Evolutionary conservation across 2,888 invertebrate species (phyloP).

Genomic region (Lochmaea capreae): DNA sequence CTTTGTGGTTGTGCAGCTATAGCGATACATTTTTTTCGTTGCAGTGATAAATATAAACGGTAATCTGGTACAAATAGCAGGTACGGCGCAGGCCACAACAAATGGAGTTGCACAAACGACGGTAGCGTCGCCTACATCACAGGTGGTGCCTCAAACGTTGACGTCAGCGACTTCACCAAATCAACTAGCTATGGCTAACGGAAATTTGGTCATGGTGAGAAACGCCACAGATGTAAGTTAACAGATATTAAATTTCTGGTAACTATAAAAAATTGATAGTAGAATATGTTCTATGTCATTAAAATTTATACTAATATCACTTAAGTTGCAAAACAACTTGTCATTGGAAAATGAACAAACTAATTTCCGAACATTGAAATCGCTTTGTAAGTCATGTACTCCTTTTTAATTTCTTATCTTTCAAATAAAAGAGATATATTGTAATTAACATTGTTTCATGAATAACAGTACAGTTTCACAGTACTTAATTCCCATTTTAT

Average conservation of each 20-base stretch:
- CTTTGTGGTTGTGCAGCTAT: background rate
- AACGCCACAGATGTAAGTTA: conserved; percentile 61
- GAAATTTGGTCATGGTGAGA: conserved; percentile 83
- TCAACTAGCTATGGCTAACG: conserved; percentile 72
- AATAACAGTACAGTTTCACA: no score
- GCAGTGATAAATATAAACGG: conserved; percentile 83
- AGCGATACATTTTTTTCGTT: conserved; percentile 51
- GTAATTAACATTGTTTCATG: no score
- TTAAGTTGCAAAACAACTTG: no score
- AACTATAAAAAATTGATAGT: background rate
- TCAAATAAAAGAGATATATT: no score
- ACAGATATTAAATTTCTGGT: conserved; percentile 24
- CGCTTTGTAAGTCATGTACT: no score
- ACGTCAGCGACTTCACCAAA: conserved; percentile 66
- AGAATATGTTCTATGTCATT: background rate
- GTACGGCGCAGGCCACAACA: conserved; percentile 61
- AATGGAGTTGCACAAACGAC: conserved; percentile 59
- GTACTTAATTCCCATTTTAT: no score
- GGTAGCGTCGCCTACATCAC: conserved; percentile 62
- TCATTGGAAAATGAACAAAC: no score
- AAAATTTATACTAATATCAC: no score
- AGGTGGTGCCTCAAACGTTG: conserved; percentile 63
- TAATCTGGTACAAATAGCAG: conserved; percentile 77
- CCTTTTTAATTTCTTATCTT: no score
- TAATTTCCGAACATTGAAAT: no score